Percentiles rank a stretch among this genome's conserved stretches.
Conservation (phyloP, 2,888 invertebrate genomes). For the Meta bourneti region DNA sequence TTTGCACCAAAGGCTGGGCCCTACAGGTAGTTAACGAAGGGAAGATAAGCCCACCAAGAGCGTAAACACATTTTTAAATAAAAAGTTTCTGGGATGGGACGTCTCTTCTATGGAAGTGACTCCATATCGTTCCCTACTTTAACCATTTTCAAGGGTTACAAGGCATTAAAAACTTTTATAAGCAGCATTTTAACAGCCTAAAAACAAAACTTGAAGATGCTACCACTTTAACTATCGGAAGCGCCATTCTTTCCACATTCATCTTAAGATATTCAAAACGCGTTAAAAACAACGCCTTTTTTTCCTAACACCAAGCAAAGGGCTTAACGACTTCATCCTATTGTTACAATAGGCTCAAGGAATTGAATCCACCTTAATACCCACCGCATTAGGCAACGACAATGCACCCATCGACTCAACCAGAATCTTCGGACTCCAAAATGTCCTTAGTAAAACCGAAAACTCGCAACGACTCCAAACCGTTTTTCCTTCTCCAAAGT, state of each 20-base stretch:
- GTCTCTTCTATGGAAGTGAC: too few relatives aligned
- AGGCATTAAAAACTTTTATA: too few relatives aligned
- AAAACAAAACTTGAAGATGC: too few relatives aligned
- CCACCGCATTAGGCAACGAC: constrained; percentile 11
- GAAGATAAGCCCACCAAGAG: too few relatives aligned
- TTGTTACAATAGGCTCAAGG: background rate
- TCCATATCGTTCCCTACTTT: too few relatives aligned
- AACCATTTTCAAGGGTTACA: too few relatives aligned
- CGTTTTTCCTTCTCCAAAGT: constrained; percentile 42
- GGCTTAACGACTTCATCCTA: background rate
- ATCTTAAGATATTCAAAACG: background rate
- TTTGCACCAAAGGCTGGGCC: too few relatives aligned
- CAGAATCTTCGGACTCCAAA: background rate
- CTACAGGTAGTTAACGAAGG: too few relatives aligned
- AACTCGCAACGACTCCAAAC: background rate
- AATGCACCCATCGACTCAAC: constrained; percentile 7
- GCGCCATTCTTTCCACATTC: background rate
- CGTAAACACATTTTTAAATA: too few relatives aligned
- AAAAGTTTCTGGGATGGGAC: too few relatives aligned
- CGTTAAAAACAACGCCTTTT: background rate
- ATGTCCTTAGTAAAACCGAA: constrained; percentile 25
- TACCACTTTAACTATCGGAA: too few relatives aligned
- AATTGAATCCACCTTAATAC: background rate
- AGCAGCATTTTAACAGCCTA: too few relatives aligned
- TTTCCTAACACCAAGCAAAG: background rate